phyloP scores from a whole-genome alignment of 2,888 invertebrate genomes.

The Cantharis rustica region DNA sequence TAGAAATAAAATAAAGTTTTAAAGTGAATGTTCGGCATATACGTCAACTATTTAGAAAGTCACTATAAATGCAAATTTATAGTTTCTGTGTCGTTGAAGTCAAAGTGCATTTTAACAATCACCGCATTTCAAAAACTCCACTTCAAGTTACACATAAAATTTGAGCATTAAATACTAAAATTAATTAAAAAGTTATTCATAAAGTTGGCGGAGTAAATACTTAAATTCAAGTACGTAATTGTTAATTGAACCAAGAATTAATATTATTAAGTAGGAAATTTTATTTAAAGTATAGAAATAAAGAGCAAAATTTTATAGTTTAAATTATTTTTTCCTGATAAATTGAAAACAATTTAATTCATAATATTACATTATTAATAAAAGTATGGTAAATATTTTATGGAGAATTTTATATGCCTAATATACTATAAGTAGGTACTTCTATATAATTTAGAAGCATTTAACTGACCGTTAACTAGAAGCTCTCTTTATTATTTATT shows the following conservation, averaged over 20 bases:
- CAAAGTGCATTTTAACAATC: background rate
- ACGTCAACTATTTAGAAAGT: background rate
- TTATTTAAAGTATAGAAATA: background rate
- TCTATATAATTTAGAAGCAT: background rate
- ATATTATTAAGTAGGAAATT: too few relatives aligned
- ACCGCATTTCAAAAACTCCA: background rate
- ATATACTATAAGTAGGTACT: background rate
- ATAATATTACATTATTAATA: too few relatives aligned
- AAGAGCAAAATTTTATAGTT: background rate
- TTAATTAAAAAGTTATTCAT: background rate
- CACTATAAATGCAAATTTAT: background rate
- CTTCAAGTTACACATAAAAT: background rate
- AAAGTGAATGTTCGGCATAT: background rate
- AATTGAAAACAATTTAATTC: too few relatives aligned
- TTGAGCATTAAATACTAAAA: background rate
- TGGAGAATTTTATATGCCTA: constrained; percentile 34
- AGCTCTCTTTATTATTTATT: constrained; percentile 17
- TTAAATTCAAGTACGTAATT: background rate
- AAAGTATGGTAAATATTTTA: background rate
- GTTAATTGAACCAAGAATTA: too few relatives aligned
- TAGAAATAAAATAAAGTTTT: background rate
- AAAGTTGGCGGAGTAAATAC: background rate
- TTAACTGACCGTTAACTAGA: constrained; percentile 8
- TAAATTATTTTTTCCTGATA: too few relatives aligned
- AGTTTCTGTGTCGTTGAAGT: background rate